Conservation (phyloP, 1,140 invertebrate species). For the Drosophila cardini region DNA sequence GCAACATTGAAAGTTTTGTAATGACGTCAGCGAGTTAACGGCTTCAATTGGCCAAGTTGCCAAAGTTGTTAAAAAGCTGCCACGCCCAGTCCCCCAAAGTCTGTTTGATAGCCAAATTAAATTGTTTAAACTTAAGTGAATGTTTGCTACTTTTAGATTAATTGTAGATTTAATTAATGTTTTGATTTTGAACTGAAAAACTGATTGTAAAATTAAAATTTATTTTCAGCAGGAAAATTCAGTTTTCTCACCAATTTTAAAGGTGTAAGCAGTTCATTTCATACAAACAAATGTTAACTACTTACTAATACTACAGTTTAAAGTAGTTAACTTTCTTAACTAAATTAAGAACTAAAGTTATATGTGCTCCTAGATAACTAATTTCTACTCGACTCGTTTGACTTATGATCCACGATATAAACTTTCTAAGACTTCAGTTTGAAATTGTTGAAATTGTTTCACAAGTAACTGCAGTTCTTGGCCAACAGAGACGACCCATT, state of each 20-base stretch:
- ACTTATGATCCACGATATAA: slow-evolving; percentile 1
- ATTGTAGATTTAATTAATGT: too few relatives aligned
- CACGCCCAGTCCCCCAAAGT: background rate
- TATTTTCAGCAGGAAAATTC: too few relatives aligned
- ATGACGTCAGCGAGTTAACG: slow-evolving; percentile 6
- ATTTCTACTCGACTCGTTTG: background rate
- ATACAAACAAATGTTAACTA: too few relatives aligned
- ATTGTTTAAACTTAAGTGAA: slow-evolving; percentile 16
- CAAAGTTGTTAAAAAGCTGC: slow-evolving; percentile 14
- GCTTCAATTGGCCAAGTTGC: slow-evolving; percentile 34
- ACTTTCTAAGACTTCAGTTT: slow-evolving; percentile 8
- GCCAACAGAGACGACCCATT: slow-evolving; percentile 39
- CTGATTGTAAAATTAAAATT: too few relatives aligned
- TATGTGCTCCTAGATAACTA: too few relatives aligned
- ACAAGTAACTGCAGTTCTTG: slow-evolving; percentile 26
- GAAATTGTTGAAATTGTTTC: slow-evolving; percentile 5
- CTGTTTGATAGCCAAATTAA: slow-evolving; percentile 30
- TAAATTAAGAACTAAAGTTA: too few relatives aligned
- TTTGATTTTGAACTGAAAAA: too few relatives aligned
- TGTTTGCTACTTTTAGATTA: too few relatives aligned
- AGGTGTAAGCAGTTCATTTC: too few relatives aligned
- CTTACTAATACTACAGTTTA: too few relatives aligned
- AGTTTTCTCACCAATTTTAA: too few relatives aligned
- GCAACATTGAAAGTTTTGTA: slow-evolving; percentile 43
- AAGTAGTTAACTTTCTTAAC: too few relatives aligned